Evolutionary conservation across 2,888 invertebrate genomes (phyloP).

Genomic region (Drosophila gaucha): DNA sequence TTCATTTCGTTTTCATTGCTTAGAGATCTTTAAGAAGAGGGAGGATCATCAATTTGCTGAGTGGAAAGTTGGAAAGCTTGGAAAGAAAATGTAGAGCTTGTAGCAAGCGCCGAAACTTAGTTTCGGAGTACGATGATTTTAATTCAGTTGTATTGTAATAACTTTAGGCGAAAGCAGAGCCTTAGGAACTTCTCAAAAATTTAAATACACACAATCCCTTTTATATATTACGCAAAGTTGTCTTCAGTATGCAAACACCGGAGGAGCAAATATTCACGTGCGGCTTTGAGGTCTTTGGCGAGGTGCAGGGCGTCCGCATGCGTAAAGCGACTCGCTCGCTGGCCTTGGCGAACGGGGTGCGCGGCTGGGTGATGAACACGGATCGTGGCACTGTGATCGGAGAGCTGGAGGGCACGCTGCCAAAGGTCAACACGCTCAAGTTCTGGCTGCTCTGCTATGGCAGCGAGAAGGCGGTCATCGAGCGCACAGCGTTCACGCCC

Average conservation of each 20-base stretch:
- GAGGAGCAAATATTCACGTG: constrained; percentile 63
- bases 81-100: neutral
- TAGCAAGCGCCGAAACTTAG: neutral
- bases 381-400: constrained; percentile 87
- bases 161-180: neutral
- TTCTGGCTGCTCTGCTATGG: constrained; percentile 87
- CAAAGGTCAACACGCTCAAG: constrained; percentile 86
- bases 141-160: neutral
- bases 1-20: no score
- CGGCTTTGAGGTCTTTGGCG: constrained; percentile 75
- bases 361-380: constrained; percentile 89
- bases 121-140: neutral
- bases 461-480: constrained; percentile 90
- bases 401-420: constrained; percentile 86
- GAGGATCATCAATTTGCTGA: no score
- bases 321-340: constrained; percentile 86
- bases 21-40: no score
- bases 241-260: constrained; percentile 16
- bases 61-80: neutral
- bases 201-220: neutral
- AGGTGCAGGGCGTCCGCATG: constrained; percentile 72
- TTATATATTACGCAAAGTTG: neutral
- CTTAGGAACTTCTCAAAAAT: neutral
- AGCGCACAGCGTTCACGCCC: constrained; percentile 89
- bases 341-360: constrained; percentile 85